Conservation (phyloP, 2,113 vertebrate species). For the Ctenomys sociabilis region DNA sequence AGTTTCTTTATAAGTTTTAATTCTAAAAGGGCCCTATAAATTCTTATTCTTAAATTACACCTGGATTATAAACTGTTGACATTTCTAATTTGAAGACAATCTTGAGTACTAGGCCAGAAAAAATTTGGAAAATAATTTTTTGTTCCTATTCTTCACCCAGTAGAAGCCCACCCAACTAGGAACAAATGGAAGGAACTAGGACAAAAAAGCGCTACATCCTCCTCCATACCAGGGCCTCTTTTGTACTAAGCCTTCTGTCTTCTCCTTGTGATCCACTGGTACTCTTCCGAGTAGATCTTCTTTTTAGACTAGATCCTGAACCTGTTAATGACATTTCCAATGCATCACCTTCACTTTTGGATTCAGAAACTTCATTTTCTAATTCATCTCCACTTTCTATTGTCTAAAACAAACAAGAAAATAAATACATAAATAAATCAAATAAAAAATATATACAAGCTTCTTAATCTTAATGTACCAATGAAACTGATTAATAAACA, state of each 20-base stretch:
- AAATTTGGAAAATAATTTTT: not conserved
- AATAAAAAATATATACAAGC: not conserved
- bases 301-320: conserved; percentile 72
- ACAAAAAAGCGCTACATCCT: not conserved
- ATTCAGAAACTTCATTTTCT: conserved; percentile 46
- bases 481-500: not conserved
- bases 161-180: not conserved
- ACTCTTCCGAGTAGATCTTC: conserved; percentile 85
- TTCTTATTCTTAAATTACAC: conserved; percentile 33
- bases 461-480: not conserved
- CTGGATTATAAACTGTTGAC: not conserved
- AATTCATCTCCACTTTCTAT: conserved; percentile 79
- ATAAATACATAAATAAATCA: not conserved
- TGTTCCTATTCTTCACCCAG: not conserved
- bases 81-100: not conserved
- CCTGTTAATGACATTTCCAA: conserved; percentile 61
- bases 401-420: conserved; percentile 78
- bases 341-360: conserved; percentile 69
- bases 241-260: conserved; percentile 71
- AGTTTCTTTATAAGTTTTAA: conserved; percentile 11
- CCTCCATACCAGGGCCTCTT: conserved; percentile 61
- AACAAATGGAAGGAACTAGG: not conserved
- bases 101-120: not conserved
- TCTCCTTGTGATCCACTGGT: conserved; percentile 67
- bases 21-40: conserved; percentile 39